Evolutionary conservation across 2,113 vertebrate genomes (phyloP), one percentile per base, ranked within the genome.

Genomic region (Perca flavescens): DNA sequence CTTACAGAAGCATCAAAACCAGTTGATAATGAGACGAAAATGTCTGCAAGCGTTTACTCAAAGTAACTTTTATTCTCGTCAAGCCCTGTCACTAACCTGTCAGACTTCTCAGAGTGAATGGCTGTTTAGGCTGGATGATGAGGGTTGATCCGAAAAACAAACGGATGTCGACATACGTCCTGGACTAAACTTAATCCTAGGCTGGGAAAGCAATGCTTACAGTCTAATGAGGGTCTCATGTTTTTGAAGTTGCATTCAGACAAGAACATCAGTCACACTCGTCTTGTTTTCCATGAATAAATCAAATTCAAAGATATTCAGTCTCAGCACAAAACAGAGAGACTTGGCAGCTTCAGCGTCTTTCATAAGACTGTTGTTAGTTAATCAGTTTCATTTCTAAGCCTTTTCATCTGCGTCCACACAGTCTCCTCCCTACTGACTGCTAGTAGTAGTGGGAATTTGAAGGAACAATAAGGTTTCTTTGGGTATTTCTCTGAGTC

Each of bases 401-500:
- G 50, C 21, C 69, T 10, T 22, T 3, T 57, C 14, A 8, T 36
- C 61, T n/a, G n/a, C 19, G 0, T 28, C 68, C 61, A 60, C 87
- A 10, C 74, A 50, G 64, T 22, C 40, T 10, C 1, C 36, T 61
- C 62, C 28, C 31, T 60, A 34, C 58, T 28, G 28, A 28, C 40
- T 43, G 40, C 0, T 10, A 43, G 10, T 11, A 43, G 10, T 43
- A 43, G 10, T 10, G 40, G 11, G 40, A 11, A 70, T 74, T 21
- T 66, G 14, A 71, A 40, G 16, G 16, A 40, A 8, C 25, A 12
- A 50, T 40, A 56, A 63, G 6, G 6, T 21, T 46, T 75, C 75
- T 50, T 40, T 19, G 25, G 57, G 74, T 8, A 11, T 71, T 14
- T 67, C 12, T 3, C 25, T 13, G 75, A 73, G 83, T 86, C 69